These are phyloP conservation scores for Limulus polyphemus DNA, from an alignment of 2,888 invertebrate species.

Conservation along the genomic window DNA sequence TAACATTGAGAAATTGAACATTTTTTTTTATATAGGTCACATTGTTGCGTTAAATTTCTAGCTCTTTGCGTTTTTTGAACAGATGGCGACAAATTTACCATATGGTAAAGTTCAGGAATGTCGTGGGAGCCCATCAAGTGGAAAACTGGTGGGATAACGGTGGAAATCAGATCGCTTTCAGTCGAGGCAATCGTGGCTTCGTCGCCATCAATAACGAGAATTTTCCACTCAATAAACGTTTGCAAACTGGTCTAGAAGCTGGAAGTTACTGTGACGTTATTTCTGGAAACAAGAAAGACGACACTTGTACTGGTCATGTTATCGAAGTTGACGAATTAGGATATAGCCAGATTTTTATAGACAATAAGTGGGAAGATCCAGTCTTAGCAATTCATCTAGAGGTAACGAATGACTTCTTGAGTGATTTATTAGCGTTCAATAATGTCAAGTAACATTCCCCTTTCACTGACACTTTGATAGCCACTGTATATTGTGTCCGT, in stretches of 20 bases:
- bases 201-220: conserved; percentile 59
- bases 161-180: conserved; percentile 70
- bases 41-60: no score
- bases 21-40: no score
- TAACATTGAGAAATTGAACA: no score
- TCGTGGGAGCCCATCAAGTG: conserved; percentile 43
- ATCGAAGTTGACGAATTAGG: conserved; percentile 49
- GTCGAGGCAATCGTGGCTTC: conserved; percentile 60
- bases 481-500: no score
- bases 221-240: conserved; percentile 45
- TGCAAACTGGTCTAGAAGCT: conserved; percentile 52
- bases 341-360: conserved; percentile 46
- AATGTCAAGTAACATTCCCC: no score
- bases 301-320: conserved; percentile 50
- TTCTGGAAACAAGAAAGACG: conserved; percentile 47
- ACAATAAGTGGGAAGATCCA: conserved; percentile 48
- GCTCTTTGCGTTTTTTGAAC: neutral
- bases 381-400: conserved; percentile 55
- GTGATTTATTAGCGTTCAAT: no score
- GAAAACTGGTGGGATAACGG: conserved; percentile 68
- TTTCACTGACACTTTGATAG: no score
- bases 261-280: conserved; percentile 77
- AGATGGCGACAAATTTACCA: conserved; percentile 65
- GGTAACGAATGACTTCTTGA: conserved; percentile 5
- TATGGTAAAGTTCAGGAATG: conserved; percentile 65